Conservation (phyloP, 2,888 invertebrate species). For the Globia sparganii region DNA sequence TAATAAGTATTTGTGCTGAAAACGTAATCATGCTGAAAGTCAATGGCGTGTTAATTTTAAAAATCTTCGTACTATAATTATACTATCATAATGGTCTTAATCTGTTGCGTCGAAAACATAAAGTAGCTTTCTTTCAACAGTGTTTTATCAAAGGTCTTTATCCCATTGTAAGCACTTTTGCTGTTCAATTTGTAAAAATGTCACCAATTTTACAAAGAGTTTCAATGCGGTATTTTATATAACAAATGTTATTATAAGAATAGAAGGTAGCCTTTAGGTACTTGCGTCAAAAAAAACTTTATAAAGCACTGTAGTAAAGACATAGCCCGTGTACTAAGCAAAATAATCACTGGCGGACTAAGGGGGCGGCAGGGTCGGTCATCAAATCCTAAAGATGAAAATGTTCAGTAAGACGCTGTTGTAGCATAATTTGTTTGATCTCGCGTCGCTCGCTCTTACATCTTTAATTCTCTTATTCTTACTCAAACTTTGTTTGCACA, state of each 20-base stretch:
- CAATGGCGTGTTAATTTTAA: conserved; percentile 16
- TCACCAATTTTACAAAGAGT: not conserved
- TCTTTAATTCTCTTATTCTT: not conserved
- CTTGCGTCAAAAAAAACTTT: not conserved
- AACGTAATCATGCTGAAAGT: not conserved
- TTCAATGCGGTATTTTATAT: not conserved
- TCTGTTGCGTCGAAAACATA: not conserved
- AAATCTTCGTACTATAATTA: not conserved
- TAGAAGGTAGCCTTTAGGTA: not conserved
- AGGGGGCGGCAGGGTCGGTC: not conserved
- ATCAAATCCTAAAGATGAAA: not conserved
- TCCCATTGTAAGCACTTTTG: not conserved
- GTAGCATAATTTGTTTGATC: not conserved
- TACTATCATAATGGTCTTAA: not conserved
- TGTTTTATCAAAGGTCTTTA: not conserved
- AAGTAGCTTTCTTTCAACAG: not conserved
- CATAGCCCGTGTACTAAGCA: not conserved
- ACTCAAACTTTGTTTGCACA: not conserved
- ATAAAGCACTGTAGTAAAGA: not conserved
- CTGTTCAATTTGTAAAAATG: not conserved
- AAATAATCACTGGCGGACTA: not conserved
- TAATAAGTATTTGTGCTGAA: not conserved
- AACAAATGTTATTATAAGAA: not conserved
- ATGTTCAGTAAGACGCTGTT: not conserved
- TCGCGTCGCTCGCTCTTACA: not conserved